Evolutionary conservation across 2,113 vertebrate species (phyloP).

Genomic region (Mustelus asterias): DNA sequence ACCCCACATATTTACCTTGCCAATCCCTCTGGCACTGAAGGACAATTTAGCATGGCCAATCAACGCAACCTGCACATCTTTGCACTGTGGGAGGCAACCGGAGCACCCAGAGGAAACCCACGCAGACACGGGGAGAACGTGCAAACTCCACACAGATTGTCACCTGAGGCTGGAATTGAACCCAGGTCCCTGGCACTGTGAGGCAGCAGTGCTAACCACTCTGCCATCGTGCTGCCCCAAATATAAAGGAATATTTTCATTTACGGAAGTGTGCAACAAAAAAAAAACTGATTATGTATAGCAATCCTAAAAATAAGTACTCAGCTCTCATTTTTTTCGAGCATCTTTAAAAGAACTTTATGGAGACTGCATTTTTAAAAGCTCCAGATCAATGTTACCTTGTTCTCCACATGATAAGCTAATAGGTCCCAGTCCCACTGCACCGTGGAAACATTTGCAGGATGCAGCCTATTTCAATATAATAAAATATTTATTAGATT

Average conservation of each 20-base stretch:
- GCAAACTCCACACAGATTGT: too few species aligned
- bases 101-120: too few species aligned
- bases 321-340: not conserved
- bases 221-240: too few species aligned
- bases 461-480: constrained; percentile 67
- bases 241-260: not conserved
- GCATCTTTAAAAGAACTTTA: not conserved
- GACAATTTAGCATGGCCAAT: too few species aligned
- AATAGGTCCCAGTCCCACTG: constrained; percentile 87
- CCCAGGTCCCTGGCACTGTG: too few species aligned
- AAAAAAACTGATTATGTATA: not conserved
- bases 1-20: too few species aligned
- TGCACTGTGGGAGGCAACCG: too few species aligned
- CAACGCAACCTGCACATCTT: too few species aligned
- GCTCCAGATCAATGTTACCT: constrained; percentile 59
- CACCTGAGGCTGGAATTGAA: too few species aligned
- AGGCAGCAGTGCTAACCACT: too few species aligned
- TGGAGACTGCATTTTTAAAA: not conserved
- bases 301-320: not conserved
- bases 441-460: constrained; percentile 58
- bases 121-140: too few species aligned
- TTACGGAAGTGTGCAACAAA: not conserved
- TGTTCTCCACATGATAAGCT: constrained; percentile 60
- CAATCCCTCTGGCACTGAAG: too few species aligned
- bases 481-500: constrained; percentile 8